These are phyloP conservation scores for Sceloporus tristichus DNA, from an alignment of 2,113 vertebrate genomes.

Conservation along the genomic window DNA sequence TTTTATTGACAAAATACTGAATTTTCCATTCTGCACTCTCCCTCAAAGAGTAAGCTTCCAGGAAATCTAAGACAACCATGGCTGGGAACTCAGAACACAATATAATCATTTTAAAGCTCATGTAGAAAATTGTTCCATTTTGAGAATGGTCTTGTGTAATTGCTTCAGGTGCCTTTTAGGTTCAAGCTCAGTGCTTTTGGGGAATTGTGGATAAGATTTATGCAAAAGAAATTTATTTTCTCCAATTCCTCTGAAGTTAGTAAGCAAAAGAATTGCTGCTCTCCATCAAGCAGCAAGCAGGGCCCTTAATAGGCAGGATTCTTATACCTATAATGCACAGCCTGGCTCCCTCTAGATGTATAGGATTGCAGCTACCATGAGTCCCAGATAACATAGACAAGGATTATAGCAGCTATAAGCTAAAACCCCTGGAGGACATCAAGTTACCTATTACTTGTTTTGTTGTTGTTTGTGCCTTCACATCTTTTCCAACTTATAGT, in stretches of 20 bases:
- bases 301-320: not conserved
- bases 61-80: not conserved
- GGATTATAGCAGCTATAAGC: too few species aligned
- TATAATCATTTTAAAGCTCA: constrained; percentile 30
- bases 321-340: too few species aligned
- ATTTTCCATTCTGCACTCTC: rapidly evolving
- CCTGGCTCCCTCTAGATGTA: too few species aligned
- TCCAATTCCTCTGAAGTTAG: not conserved
- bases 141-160: not conserved
- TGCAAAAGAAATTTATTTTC: constrained; percentile 36
- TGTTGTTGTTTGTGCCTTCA: too few species aligned
- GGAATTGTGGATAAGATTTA: constrained; percentile 7
- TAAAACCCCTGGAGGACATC: too few species aligned
- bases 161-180: not conserved
- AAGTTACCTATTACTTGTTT: too few species aligned
- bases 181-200: not conserved
- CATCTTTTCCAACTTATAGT: too few species aligned
- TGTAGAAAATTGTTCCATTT: not conserved
- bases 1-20: constrained; percentile 50
- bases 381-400: too few species aligned
- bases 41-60: not conserved
- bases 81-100: constrained; percentile 21
- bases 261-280: too few species aligned
- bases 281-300: not conserved
- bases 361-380: too few species aligned